phyloP scores from a whole-genome alignment of 2,888 invertebrate genomes.

The Tetrapedia diversipes region DNA sequence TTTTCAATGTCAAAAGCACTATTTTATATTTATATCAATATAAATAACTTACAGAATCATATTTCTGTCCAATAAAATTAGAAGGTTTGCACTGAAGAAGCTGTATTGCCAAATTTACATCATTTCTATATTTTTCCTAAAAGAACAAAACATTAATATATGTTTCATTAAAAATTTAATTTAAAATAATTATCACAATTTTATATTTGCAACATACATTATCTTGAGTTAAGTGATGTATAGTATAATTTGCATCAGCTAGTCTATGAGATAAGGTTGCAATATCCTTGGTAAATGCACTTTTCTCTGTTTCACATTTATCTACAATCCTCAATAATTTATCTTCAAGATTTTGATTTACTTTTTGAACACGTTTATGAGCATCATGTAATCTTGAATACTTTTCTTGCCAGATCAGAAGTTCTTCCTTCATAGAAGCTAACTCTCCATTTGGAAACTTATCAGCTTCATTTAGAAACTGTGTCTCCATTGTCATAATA shows the following conservation, averaged over 20 bases:
- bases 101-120: constrained; percentile 96
- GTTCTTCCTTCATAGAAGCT: constrained; percentile 91
- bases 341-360: constrained; percentile 97
- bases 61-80: constrained; percentile 95
- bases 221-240: constrained; percentile 92
- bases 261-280: constrained; percentile 92
- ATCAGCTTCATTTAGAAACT: constrained; percentile 89
- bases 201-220: constrained; percentile 86
- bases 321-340: constrained; percentile 96
- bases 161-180: neutral
- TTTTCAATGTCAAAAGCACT: too few species aligned
- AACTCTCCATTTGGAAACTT: constrained; percentile 88
- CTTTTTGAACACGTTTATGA: constrained; percentile 95
- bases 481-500: constrained; percentile 93
- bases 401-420: constrained; percentile 95
- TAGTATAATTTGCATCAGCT: constrained; percentile 93
- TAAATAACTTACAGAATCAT: constrained; percentile 89
- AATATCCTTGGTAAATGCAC: constrained; percentile 93
- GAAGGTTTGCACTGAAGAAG: constrained; percentile 97
- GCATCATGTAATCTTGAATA: constrained; percentile 95
- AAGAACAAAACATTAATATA: constrained; percentile 76
- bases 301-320: constrained; percentile 95
- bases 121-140: constrained; percentile 96
- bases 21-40: neutral
- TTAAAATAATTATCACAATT: neutral